These are phyloP conservation scores for Oophaga sylvatica DNA, from an alignment of 2,797 vertebrate species.

Conservation along the genomic window DNA sequence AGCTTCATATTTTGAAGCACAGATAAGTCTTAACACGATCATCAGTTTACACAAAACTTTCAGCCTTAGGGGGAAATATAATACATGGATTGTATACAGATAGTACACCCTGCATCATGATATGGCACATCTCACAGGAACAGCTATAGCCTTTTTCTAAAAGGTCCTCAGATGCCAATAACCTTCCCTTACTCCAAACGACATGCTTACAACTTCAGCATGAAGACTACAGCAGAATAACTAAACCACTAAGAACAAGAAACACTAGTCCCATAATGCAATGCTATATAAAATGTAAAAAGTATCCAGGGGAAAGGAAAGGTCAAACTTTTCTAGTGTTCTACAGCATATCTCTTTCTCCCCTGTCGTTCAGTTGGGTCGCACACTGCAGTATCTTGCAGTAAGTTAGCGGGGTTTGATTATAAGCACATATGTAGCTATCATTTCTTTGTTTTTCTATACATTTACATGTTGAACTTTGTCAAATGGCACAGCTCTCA, in stretches of 20 bases:
- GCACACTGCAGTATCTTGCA: background rate
- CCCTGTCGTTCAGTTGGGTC: background rate
- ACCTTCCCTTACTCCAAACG: background rate
- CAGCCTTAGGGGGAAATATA: slow-evolving; percentile 6
- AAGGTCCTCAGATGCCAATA: slow-evolving; percentile 24
- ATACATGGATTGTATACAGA: slow-evolving; percentile 24
- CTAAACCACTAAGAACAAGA: background rate
- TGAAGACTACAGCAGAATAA: background rate
- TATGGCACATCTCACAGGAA: background rate
- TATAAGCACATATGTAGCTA: background rate
- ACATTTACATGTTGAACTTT: background rate
- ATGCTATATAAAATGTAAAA: background rate
- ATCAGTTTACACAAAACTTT: background rate
- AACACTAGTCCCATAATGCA: background rate
- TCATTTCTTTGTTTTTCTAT: background rate
- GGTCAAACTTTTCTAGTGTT: background rate
- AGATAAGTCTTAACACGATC: slow-evolving; percentile 23
- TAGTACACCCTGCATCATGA: slow-evolving; percentile 24
- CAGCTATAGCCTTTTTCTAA: background rate
- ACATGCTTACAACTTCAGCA: background rate
- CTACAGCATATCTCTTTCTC: background rate
- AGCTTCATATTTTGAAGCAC: slow-evolving; percentile 28
- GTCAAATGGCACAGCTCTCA: background rate
- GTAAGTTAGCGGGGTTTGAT: background rate
- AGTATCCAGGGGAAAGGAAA: background rate